phyloP scores from a whole-genome alignment of 2,113 vertebrate genomes.

The Chloroceryle aenea region DNA sequence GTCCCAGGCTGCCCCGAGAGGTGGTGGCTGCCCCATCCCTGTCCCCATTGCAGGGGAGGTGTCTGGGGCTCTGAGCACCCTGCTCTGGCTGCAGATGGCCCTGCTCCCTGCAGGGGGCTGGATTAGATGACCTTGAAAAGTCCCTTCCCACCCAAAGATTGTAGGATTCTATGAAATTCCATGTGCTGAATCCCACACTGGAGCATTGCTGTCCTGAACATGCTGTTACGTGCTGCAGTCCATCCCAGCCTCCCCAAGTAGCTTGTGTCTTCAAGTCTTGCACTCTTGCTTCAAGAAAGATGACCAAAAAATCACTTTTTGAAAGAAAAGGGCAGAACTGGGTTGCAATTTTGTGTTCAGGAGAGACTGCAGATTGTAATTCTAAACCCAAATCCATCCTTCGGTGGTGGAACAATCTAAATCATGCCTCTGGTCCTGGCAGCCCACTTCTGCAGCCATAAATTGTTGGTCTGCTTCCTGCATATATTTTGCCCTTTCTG shows the following conservation, averaged over 20 bases:
- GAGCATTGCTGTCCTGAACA: background rate
- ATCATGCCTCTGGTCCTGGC: background rate
- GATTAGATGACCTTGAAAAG: too few relatives aligned
- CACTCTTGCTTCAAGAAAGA: background rate
- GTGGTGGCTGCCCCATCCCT: too few relatives aligned
- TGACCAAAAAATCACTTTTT: background rate
- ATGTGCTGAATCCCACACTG: background rate
- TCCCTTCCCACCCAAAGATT: too few relatives aligned
- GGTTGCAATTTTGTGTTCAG: background rate
- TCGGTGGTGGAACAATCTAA: background rate
- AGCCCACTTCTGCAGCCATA: background rate
- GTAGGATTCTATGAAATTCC: background rate
- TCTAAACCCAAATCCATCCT: background rate
- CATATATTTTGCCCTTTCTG: background rate
- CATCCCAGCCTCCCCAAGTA: background rate
- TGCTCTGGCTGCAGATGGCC: too few relatives aligned
- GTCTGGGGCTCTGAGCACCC: too few relatives aligned
- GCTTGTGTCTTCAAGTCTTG: background rate
- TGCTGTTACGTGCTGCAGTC: background rate
- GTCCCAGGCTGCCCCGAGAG: too few relatives aligned
- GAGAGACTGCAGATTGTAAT: background rate
- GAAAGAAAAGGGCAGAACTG: background rate
- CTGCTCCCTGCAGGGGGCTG: too few relatives aligned
- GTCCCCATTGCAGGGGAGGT: too few relatives aligned
- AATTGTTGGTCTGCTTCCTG: slow-evolving; percentile 5